Conservation (phyloP, 2,113 vertebrate genomes). For the Mirza zaza region DNA sequence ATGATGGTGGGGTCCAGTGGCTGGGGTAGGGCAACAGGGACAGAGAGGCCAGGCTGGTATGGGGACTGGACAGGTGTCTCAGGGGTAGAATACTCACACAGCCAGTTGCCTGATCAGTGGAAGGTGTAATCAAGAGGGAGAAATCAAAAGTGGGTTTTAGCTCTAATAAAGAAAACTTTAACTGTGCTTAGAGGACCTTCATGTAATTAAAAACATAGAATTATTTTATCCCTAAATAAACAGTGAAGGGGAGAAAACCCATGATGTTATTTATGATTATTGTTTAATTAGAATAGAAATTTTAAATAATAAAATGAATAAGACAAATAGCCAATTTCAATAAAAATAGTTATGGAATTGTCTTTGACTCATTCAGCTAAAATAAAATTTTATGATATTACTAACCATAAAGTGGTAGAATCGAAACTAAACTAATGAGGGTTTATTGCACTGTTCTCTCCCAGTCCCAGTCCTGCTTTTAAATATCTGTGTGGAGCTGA, state of each 20-base stretch:
- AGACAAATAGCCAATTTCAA: neutral
- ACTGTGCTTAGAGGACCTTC: neutral
- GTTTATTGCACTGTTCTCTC: neutral
- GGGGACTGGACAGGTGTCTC: neutral
- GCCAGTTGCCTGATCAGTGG: neutral
- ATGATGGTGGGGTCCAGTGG: too few relatives aligned
- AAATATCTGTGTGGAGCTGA: neutral
- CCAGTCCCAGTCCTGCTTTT: neutral
- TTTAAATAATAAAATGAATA: slow-evolving; percentile 13
- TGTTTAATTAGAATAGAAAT: slow-evolving; percentile 21
- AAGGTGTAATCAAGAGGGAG: neutral
- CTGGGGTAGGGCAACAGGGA: neutral
- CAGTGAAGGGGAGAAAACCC: neutral
- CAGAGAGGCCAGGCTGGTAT: too few relatives aligned
- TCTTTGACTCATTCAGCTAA: neutral
- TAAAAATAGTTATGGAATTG: neutral
- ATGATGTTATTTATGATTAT: neutral
- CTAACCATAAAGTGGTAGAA: neutral
- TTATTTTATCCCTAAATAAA: slow-evolving; percentile 38
- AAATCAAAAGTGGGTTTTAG: neutral
- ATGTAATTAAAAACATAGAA: slow-evolving; percentile 24
- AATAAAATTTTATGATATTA: neutral
- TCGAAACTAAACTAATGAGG: neutral
- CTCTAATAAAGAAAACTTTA: neutral
- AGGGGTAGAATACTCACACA: neutral